phyloP scores from a whole-genome alignment of 92 coral and sea anemone genomes.

The Porites cylindrica region DNA sequence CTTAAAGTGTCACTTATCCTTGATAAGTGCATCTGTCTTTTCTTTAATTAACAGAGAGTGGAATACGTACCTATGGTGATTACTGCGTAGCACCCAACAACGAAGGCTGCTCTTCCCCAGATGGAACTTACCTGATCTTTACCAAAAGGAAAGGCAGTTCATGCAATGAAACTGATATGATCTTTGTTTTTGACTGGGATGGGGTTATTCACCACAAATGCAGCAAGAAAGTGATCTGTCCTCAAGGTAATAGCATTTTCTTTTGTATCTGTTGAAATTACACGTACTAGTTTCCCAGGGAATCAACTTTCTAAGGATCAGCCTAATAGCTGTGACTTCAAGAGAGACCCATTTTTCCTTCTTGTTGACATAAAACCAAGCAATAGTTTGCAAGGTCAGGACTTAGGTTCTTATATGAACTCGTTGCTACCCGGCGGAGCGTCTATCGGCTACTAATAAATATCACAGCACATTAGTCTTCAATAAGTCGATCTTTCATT shows the following conservation, averaged over 20 bases:
- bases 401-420: too few relatives aligned
- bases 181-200: slow-evolving; percentile 57
- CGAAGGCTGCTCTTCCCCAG: slow-evolving; percentile 62
- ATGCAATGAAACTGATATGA: slow-evolving; percentile 59
- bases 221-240: slow-evolving; percentile 70
- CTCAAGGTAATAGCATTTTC: slow-evolving; percentile 40
- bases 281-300: background rate
- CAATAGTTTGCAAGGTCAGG: too few relatives aligned
- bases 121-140: slow-evolving; percentile 28
- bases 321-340: too few relatives aligned
- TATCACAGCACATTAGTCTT: too few relatives aligned
- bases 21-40: background rate
- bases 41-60: slow-evolving; percentile 44
- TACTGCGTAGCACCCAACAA: slow-evolving; percentile 72
- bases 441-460: too few relatives aligned
- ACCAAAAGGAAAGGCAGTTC: slow-evolving; percentile 36
- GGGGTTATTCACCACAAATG: slow-evolving; percentile 73
- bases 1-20: background rate
- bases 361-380: too few relatives aligned
- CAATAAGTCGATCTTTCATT: too few relatives aligned
- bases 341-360: too few relatives aligned
- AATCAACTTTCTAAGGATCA: background rate
- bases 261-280: background rate
- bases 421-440: too few relatives aligned
- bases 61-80: slow-evolving; percentile 64